Evolutionary conservation across 2,888 invertebrate genomes (phyloP).

Genomic region (Spilosoma lubricipeda): DNA sequence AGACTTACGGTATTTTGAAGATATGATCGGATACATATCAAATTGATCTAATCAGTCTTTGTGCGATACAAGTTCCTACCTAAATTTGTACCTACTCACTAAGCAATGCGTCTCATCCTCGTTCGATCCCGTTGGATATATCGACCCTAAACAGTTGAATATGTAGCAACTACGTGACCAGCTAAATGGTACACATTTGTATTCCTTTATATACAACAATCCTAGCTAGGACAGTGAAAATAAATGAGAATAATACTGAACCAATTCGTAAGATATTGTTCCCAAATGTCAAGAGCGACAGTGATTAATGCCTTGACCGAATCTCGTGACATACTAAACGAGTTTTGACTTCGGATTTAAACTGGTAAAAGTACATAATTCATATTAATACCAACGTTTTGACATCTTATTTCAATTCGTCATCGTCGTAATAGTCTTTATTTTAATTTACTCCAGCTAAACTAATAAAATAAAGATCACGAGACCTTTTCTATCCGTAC

Average conservation of each 20-base stretch:
- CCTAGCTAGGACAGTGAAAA: constrained; percentile 6
- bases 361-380: constrained; percentile 1
- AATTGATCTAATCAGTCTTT: neutral
- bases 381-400: neutral
- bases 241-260: constrained; percentile 10
- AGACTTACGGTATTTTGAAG: neutral
- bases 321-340: constrained; percentile 22
- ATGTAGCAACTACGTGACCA: constrained; percentile 1
- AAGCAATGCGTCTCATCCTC: neutral
- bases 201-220: neutral
- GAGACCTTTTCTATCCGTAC: no score
- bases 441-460: neutral
- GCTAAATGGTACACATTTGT: neutral
- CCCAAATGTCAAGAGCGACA: constrained; percentile 27
- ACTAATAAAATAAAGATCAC: no score
- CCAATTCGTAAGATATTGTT: constrained; percentile 15
- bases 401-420: neutral
- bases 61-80: neutral
- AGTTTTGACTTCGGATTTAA: constrained; percentile 15
- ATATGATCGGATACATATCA: neutral
- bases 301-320: constrained; percentile 30
- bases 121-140: neutral
- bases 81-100: neutral
- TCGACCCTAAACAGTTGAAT: neutral
- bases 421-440: neutral